phyloP scores from a whole-genome alignment of 1,140 invertebrate genomes.

The Drosophila pectinifera region DNA sequence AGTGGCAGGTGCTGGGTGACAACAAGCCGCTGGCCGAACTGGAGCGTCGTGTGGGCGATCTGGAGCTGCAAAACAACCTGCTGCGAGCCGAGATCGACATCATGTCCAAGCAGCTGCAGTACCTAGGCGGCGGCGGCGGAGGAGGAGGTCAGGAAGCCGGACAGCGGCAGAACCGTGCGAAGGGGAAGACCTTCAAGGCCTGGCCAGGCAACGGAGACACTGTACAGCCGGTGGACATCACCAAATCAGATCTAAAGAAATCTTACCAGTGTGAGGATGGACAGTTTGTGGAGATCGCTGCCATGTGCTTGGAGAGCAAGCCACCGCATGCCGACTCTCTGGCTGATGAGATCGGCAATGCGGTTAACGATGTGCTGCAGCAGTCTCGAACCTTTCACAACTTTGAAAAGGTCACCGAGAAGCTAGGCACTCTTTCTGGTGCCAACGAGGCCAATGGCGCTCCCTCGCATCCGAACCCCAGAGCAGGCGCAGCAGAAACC shows the following conservation, averaged over 20 bases:
- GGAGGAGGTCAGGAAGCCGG: conserved; percentile 13
- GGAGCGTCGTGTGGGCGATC: conserved; percentile 66
- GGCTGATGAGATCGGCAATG: conserved; percentile 64
- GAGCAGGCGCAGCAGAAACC: neutral
- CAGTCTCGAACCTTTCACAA: conserved; percentile 68
- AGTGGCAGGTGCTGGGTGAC: conserved; percentile 55
- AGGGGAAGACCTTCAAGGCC: conserved; percentile 63
- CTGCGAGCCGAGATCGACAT: conserved; percentile 80
- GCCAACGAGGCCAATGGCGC: conserved; percentile 7
- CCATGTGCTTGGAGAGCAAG: conserved; percentile 67
- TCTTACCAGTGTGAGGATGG: conserved; percentile 65
- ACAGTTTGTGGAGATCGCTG: conserved; percentile 62
- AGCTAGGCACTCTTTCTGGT: conserved; percentile 51
- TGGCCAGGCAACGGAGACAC: conserved; percentile 66
- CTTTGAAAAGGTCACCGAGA: conserved; percentile 74
- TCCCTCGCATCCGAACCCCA: neutral
- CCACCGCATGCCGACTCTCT: conserved; percentile 51
- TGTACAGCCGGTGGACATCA: conserved; percentile 57
- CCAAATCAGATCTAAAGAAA: conserved; percentile 60
- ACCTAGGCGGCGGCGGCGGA: conserved; percentile 39
- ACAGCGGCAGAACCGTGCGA: conserved; percentile 1
- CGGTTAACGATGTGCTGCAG: conserved; percentile 67
- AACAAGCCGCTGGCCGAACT: conserved; percentile 43
- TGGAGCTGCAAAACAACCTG: conserved; percentile 78
- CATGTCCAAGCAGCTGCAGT: conserved; percentile 74